Base-by-base conservation (phyloP, 2,113 vertebrate genomes). In the Lepisosteus oculatus region DNA sequence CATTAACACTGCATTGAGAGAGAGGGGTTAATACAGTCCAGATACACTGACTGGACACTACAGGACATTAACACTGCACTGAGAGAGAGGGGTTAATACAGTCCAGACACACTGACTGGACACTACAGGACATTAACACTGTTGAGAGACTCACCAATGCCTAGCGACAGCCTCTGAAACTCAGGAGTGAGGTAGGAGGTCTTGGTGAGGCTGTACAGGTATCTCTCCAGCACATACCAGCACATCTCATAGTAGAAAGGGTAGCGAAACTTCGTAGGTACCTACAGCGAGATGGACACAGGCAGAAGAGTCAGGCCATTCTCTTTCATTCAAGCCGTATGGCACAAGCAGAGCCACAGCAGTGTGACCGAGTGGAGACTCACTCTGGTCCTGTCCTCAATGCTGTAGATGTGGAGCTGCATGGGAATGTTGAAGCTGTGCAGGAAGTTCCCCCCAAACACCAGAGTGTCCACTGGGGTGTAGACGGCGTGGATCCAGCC, bases 221-320 rank as follows among this genome's bases (percentile, higher is more conserved):
- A 99, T 67, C 97, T 92, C 81, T 99, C 97, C 84, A 99, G 85
- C 79, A 97, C 97, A 0, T 99, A 99, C 97, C 97, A 99, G 73
- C 96, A 99, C 97, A 99, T 99, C 90, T 99, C 97, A 0, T 96
- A 99, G 77, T 96, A 99, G 83, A 99, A 99, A 0, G 97, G 97
- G 61, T 99, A 99, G 65, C 97, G 95, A 69, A 99, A 99, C 85
- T 99, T 99, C 76, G 95, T 86, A 65, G 97, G 97, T 74, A 99
- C 97, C 97, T 99, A 84, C 5, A 51, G 61, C 42, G 11, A 66
- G 78, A 43, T 51, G 47, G 5, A 51, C 47, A 51, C 47, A 51
- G 5, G 9, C 47, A 51, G 47, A 2, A 57, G 3, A 15, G 8
- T 5, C 45, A 29, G 11, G 15, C 44, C 6, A 2, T 8, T n/a